phyloP scores from a whole-genome alignment of 2,113 vertebrate genomes.

The Zosterops lateralis region DNA sequence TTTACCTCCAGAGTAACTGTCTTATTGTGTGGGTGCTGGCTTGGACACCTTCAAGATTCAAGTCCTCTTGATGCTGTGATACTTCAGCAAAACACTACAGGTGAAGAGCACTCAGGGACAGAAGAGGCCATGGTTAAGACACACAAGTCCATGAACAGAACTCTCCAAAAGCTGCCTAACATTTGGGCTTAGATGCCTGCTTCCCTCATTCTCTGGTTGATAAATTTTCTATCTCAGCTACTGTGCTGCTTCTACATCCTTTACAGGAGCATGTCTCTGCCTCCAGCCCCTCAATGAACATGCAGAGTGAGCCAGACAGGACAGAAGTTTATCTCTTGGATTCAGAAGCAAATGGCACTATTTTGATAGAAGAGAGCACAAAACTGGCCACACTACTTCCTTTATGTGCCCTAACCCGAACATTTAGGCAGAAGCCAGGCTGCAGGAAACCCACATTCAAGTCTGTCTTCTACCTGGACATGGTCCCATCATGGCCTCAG shows the following conservation, averaged over 20 bases:
- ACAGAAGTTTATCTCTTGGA: background rate
- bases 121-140: background rate
- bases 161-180: background rate
- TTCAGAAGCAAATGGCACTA: background rate
- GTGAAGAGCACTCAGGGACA: background rate
- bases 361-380: background rate
- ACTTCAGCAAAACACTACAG: background rate
- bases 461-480: background rate
- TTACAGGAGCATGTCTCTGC: background rate
- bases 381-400: background rate
- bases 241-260: background rate
- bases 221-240: background rate
- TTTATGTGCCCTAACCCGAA: background rate
- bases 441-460: background rate
- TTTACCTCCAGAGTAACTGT: background rate
- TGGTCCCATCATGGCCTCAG: background rate
- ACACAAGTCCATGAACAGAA: background rate
- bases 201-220: background rate
- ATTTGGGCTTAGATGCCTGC: background rate
- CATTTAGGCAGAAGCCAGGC: background rate
- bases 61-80: background rate
- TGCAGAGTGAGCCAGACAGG: background rate
- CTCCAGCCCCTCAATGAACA: background rate
- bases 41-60: background rate
- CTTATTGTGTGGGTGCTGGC: fast-evolving